Percentiles rank a stretch among this genome's conserved stretches.
phyloP scores from a whole-genome alignment of 2,888 invertebrate genomes.

The Cacoxenus indagator region DNA sequence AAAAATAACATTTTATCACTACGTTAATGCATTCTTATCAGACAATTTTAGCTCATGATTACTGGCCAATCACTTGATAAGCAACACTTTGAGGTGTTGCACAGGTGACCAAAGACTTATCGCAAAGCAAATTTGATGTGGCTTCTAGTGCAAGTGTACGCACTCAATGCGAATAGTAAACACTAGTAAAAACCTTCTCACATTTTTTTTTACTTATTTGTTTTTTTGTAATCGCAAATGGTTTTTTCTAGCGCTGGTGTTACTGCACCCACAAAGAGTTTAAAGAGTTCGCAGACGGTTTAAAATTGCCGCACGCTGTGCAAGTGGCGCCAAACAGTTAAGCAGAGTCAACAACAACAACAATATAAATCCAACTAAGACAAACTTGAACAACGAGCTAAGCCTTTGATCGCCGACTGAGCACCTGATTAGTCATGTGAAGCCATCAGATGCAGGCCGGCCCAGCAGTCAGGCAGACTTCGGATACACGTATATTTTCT shows the following conservation, averaged over 20 bases:
- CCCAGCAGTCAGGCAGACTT: no score
- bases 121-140: neutral
- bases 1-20: no score
- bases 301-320: conserved; percentile 15
- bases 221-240: neutral
- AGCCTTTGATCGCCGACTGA: no score
- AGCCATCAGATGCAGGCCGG: no score
- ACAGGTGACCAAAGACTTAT: neutral
- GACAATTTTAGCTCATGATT: neutral
- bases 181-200: neutral
- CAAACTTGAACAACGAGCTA: no score
- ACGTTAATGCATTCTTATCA: no score
- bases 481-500: no score
- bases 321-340: conserved; percentile 19
- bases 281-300: conserved; percentile 10
- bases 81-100: neutral
- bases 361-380: no score
- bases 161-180: neutral
- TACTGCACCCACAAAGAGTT: conserved; percentile 6
- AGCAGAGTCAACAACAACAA: neutral
- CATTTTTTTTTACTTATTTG: neutral
- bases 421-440: no score
- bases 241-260: neutral
- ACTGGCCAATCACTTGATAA: neutral
- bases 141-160: neutral